Evolutionary conservation across 2,888 invertebrate genomes (phyloP).

Genomic region (Eurytoma adleriae): DNA sequence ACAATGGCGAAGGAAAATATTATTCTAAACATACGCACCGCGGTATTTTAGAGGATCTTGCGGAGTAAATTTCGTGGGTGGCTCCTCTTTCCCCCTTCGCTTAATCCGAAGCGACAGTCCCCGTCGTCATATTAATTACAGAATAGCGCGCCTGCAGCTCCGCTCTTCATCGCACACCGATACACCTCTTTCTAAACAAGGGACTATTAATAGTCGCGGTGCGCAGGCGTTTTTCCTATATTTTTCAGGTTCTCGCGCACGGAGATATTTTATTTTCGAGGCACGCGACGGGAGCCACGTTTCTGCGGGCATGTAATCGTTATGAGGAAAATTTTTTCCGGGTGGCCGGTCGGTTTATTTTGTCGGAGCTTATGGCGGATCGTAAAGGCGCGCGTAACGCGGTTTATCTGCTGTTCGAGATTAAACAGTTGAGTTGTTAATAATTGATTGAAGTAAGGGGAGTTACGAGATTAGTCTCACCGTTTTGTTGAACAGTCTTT

Average conservation of each 20-base stretch:
- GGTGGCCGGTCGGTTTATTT: constrained; percentile 38
- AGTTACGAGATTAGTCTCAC: constrained; percentile 26
- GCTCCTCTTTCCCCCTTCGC: background rate
- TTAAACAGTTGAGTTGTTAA: constrained; percentile 51
- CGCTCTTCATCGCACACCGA: background rate
- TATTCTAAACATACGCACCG: constrained; percentile 24
- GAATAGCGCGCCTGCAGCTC: constrained; percentile 32
- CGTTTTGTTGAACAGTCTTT: constrained; percentile 8
- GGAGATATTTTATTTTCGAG: constrained; percentile 39
- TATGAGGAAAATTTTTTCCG: constrained; percentile 32
- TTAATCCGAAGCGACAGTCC: constrained; percentile 37
- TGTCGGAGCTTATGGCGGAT: constrained; percentile 29
- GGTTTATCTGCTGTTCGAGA: constrained; percentile 45
- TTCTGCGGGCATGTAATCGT: constrained; percentile 8
- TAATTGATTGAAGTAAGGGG: constrained; percentile 35
- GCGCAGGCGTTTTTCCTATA: background rate
- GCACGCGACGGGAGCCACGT: constrained; percentile 7
- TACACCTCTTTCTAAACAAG: constrained; percentile 46
- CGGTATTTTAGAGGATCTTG: constrained; percentile 45
- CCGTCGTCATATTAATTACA: constrained; percentile 50
- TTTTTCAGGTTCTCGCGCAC: constrained; percentile 6
- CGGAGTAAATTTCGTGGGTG: constrained; percentile 29
- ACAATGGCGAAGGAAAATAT: constrained; percentile 49
- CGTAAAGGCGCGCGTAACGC: constrained; percentile 20
- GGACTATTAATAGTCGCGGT: constrained; percentile 44